These are phyloP conservation scores for Julus scanicus DNA, from an alignment of 2,888 invertebrate species.

Conservation along the genomic window DNA sequence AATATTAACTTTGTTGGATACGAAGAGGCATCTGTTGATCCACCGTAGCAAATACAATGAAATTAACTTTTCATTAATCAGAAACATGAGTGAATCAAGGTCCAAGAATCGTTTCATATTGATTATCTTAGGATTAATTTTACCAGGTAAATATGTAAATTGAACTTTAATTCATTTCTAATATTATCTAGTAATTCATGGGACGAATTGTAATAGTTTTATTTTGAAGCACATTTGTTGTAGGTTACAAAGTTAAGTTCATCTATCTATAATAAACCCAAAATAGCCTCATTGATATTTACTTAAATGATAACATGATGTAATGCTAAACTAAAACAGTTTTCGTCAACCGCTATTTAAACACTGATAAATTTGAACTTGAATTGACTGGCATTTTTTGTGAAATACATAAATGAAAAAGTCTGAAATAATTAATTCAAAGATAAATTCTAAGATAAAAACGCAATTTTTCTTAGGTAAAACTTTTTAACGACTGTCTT, in stretches of 20 bases:
- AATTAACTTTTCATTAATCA: background rate
- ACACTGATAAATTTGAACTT: no score
- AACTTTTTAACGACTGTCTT: no score
- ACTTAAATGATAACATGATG: background rate
- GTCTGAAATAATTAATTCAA: no score
- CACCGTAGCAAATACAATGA: background rate
- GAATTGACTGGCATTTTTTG: no score
- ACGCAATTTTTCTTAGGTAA: no score
- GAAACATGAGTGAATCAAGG: background rate
- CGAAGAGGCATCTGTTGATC: background rate
- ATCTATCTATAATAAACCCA: background rate
- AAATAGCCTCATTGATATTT: background rate
- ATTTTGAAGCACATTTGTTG: background rate
- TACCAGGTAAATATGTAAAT: conserved; percentile 7
- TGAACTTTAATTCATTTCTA: background rate
- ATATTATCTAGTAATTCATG: no score
- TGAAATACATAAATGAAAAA: no score
- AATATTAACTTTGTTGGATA: background rate
- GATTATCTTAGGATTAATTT: background rate
- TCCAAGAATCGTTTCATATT: background rate
- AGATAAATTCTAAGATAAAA: no score
- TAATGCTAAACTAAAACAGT: no score
- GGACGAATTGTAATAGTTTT: background rate
- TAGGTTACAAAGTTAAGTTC: background rate
- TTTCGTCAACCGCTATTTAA: no score